A percentile compares a stretch with the other conserved stretches of the same genome.
These are phyloP conservation scores for Dreissena rostriformis DNA, from an alignment of 1,140 invertebrate genomes.

Conservation along the genomic window DNA sequence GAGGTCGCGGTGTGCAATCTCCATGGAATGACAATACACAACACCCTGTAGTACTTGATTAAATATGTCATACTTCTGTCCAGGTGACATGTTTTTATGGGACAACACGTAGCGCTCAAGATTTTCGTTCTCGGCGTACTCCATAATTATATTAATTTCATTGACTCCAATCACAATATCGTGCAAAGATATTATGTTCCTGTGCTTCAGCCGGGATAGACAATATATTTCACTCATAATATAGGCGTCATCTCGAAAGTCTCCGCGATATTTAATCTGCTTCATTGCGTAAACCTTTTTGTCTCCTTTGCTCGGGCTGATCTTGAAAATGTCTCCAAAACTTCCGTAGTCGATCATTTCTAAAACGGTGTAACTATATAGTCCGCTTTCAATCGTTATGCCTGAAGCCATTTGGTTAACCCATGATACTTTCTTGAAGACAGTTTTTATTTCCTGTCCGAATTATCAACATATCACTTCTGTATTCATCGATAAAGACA, in stretches of 20 bases:
- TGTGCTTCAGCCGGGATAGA: constrained; percentile 57
- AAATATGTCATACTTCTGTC: constrained; percentile 42
- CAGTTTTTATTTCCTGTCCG: no score
- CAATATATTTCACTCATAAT: constrained; percentile 62
- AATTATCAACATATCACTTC: no score
- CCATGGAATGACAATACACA: constrained; percentile 59
- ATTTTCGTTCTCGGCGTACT: constrained; percentile 65
- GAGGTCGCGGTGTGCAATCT: constrained; percentile 67
- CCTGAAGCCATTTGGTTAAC: no score
- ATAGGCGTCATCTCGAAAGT: constrained; percentile 60
- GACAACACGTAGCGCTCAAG: constrained; percentile 53
- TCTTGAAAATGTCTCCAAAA: constrained; percentile 68
- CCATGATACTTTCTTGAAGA: no score
- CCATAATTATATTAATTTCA: constrained; percentile 65
- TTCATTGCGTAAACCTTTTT: constrained; percentile 59
- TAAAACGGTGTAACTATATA: constrained; percentile 48
- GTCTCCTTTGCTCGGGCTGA: neutral
- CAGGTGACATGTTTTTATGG: constrained; percentile 21
- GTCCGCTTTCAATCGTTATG: no score
- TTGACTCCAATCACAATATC: constrained; percentile 47
- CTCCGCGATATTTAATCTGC: constrained; percentile 54
- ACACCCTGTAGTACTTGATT: constrained; percentile 62
- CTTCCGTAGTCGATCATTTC: constrained; percentile 63
- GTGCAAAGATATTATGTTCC: constrained; percentile 59
- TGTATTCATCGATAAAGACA: no score